Evolutionary conservation across 1,140 invertebrate species (phyloP), one percentile per base, ranked within the genome.

Genomic region (Atopsyche davidsoni): DNA sequence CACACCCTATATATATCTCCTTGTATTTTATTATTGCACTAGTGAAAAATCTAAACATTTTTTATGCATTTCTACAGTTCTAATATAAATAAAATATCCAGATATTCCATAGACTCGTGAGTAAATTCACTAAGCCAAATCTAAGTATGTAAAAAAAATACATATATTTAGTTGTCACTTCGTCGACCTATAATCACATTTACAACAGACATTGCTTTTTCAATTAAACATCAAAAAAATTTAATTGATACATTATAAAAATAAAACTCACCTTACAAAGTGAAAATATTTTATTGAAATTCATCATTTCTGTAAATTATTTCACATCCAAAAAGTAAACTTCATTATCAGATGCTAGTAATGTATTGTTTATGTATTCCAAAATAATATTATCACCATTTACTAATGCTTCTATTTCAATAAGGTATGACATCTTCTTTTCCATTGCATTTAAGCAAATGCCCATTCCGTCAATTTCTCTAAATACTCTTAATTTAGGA

Each of bases 401-500:
- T 3, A 58, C 39, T 11, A 58, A 17, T 31, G 40, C 38, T 11
- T 54, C 51, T 6, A 31, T 50, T 4, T 44, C 32, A 10, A 58
- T 16, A n/a, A 58, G 47, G 11, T 24, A 14, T 4, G 46, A 39
- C n/a, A 58, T 23, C 24, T 46, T 47, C 18, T 21, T 32, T 17
- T 53, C 51, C 51, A 58, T 53, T 47, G 53, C 44, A 17, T 19
- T 44, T 14, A 54, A 28, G 18, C 22, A n/a, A 6, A 58, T 17
- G 19, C 43, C 41, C 51, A 54, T 43, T 7, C 51, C 39, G 24
- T 58, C 55, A 3, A 32, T 31, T 13, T 51, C 55, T 19, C 55
- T 14, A 24, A 58, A 58, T 9, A 58, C 18, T 32, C 51, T 31
- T n/a, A 58, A 38, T 44, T 58, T 58, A 22, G 47, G 43, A 0